These are phyloP conservation scores for Gephyroberyx darwinii DNA, from an alignment of 2,797 vertebrate genomes.

Conservation along the genomic window DNA sequence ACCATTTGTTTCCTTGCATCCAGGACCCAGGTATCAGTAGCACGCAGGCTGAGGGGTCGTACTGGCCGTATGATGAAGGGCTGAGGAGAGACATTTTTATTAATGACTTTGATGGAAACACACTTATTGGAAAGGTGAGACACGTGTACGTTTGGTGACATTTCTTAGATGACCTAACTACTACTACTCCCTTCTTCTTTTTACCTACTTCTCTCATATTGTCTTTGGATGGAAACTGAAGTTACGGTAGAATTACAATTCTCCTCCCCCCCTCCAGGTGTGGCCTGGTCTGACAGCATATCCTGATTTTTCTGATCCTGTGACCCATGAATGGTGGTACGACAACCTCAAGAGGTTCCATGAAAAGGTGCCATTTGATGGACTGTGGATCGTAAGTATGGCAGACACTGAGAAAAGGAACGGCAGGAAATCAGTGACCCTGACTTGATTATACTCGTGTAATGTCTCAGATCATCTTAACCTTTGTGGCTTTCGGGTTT, in stretches of 20 bases:
- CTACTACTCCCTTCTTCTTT: background rate
- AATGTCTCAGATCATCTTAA: background rate
- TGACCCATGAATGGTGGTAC: conserved; percentile 88
- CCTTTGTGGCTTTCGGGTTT: background rate
- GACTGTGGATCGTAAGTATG: conserved; percentile 89
- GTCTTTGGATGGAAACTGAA: background rate
- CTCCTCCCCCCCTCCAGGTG: conserved; percentile 74
- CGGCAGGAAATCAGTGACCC: background rate
- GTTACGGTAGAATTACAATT: background rate
- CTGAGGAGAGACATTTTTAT: conserved; percentile 86
- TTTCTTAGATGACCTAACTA: background rate
- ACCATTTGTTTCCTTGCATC: conserved; percentile 17
- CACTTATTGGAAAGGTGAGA: conserved; percentile 87
- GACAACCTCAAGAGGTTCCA: conserved; percentile 86
- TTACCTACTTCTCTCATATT: background rate
- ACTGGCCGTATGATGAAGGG: conserved; percentile 89
- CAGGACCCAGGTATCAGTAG: conserved; percentile 92
- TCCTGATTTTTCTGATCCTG: conserved; percentile 86
- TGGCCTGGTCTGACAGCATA: conserved; percentile 90
- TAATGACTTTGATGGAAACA: conserved; percentile 81
- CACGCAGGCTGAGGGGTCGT: conserved; percentile 80
- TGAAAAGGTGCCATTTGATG: conserved; percentile 84
- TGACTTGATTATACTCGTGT: background rate
- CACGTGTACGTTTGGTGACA: background rate
- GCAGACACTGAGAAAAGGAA: background rate